These are phyloP conservation scores for Clupea harengus DNA, from an alignment of 2,113 vertebrate species.

Conservation along the genomic window DNA sequence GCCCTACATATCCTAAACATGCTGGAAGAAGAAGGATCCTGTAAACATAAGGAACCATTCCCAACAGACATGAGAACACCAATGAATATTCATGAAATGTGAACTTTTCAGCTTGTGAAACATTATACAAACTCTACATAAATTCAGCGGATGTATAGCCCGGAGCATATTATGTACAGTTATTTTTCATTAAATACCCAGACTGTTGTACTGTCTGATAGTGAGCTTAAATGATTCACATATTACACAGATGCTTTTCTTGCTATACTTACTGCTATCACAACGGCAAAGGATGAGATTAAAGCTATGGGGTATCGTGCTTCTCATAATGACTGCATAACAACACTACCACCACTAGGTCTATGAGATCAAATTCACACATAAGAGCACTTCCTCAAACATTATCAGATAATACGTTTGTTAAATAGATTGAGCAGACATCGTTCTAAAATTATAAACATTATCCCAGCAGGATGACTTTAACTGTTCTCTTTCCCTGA, in stretches of 20 bases:
- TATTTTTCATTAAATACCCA: neutral
- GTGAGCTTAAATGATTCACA: neutral
- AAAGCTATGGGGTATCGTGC: neutral
- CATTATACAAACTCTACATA: neutral
- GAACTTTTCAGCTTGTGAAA: neutral
- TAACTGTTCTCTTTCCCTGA: slow-evolving; percentile 16
- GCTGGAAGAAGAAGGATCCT: slow-evolving; percentile 22
- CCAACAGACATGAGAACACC: neutral
- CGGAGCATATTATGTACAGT: neutral
- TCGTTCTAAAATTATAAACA: neutral
- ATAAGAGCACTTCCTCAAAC: neutral
- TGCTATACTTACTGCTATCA: neutral
- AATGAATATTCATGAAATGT: neutral
- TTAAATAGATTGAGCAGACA: neutral
- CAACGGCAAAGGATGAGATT: neutral
- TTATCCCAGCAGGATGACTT: neutral
- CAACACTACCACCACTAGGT: neutral
- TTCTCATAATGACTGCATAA: neutral
- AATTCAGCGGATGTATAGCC: neutral
- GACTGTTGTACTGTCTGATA: neutral
- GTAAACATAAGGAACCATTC: slow-evolving; percentile 24
- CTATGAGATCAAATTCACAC: neutral
- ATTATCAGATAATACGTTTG: neutral
- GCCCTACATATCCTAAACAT: neutral
- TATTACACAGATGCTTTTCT: neutral